phyloP scores from a whole-genome alignment of 2,888 invertebrate species.

The Habroteleia sp. region DNA sequence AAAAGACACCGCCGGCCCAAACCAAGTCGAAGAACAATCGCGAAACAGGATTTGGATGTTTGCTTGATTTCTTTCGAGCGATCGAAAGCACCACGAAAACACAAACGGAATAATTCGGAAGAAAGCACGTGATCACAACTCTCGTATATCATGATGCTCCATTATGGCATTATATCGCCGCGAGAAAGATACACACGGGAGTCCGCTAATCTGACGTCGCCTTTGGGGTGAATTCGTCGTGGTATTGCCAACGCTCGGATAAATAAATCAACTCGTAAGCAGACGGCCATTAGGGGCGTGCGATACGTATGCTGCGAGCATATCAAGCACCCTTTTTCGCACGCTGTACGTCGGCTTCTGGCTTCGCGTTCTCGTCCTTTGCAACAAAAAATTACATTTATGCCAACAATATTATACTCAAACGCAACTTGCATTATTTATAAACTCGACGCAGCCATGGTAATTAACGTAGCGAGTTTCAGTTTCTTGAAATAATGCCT shows the following conservation, averaged over 20 bases:
- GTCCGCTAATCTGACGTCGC: slow-evolving; percentile 66
- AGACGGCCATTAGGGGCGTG: slow-evolving; percentile 75
- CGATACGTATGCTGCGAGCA: slow-evolving; percentile 67
- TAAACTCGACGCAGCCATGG: slow-evolving; percentile 21
- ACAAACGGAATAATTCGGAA: slow-evolving; percentile 55
- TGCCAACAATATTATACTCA: slow-evolving; percentile 32
- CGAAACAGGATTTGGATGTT: slow-evolving; percentile 27
- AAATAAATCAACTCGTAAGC: slow-evolving; percentile 80
- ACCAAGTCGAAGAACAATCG: slow-evolving; percentile 25
- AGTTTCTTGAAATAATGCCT: not conserved
- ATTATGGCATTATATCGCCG: slow-evolving; percentile 65
- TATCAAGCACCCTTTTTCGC: slow-evolving; percentile 64
- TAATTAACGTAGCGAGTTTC: slow-evolving; percentile 11
- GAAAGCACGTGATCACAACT: slow-evolving; percentile 57
- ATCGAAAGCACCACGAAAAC: slow-evolving; percentile 28
- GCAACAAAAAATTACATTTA: slow-evolving; percentile 52
- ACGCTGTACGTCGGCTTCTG: slow-evolving; percentile 53
- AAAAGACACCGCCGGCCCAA: too few relatives aligned
- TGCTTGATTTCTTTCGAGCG: slow-evolving; percentile 25
- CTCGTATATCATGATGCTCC: slow-evolving; percentile 63
- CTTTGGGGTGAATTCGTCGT: slow-evolving; percentile 78
- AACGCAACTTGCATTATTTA: slow-evolving; percentile 38
- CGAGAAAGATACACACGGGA: slow-evolving; percentile 66
- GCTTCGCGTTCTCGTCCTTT: slow-evolving; percentile 26
- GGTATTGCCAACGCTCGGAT: slow-evolving; percentile 76